These are phyloP conservation scores for Meiosimyza platycephala DNA, from an alignment of 2,888 invertebrate species.

Conservation along the genomic window DNA sequence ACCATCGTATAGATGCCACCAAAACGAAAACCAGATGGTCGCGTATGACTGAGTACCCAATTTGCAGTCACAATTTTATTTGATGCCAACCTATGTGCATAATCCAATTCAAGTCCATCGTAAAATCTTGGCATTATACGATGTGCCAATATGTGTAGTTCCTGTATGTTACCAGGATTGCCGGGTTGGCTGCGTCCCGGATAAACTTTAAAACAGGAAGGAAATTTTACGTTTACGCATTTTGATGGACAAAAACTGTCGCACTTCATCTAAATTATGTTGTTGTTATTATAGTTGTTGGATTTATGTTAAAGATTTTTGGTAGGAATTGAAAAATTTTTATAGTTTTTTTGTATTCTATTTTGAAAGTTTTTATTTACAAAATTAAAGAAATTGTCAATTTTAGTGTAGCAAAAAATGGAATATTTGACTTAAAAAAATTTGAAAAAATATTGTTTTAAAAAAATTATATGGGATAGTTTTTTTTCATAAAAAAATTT, in stretches of 20 bases:
- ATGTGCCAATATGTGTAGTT: constrained; percentile 62
- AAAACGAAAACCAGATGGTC: constrained; percentile 63
- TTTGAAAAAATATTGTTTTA: too few species aligned
- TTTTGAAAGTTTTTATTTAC: too few species aligned
- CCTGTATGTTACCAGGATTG: constrained; percentile 64
- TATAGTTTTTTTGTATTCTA: too few species aligned
- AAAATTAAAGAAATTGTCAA: too few species aligned
- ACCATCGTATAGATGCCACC: constrained; percentile 62
- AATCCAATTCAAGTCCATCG: constrained; percentile 62
- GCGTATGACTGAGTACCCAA: constrained; percentile 63
- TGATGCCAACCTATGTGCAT: constrained; percentile 57
- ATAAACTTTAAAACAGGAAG: constrained; percentile 56
- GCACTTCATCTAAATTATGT: constrained; percentile 46
- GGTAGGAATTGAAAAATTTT: too few species aligned
- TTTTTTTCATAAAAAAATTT: too few species aligned
- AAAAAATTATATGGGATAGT: too few species aligned
- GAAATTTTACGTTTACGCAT: constrained; percentile 53
- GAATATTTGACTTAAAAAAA: too few species aligned
- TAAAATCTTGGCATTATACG: constrained; percentile 64
- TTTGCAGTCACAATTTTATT: constrained; percentile 59
- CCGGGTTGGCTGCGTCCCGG: constrained; percentile 52
- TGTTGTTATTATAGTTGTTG: background rate
- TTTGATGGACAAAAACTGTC: constrained; percentile 48
- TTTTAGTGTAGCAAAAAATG: too few species aligned
- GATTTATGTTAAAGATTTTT: too few species aligned